These are phyloP conservation scores for Collichthys lucidus DNA, from an alignment of 2,113 vertebrate genomes.

Conservation along the genomic window DNA sequence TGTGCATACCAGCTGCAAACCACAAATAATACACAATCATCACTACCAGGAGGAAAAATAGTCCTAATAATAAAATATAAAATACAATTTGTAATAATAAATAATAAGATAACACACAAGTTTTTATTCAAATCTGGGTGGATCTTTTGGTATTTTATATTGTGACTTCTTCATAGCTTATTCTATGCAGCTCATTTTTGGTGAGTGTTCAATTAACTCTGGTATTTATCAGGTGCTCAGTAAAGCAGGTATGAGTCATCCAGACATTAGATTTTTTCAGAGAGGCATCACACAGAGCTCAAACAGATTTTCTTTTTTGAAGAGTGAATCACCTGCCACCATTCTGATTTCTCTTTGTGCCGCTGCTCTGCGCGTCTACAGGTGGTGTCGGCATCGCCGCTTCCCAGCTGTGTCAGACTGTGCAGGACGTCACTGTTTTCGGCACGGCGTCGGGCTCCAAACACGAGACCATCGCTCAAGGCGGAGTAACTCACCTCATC, in stretches of 20 bases:
- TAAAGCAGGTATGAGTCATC: background rate
- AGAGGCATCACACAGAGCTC: background rate
- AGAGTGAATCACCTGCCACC: background rate
- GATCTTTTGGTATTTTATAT: background rate
- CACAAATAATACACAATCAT: background rate
- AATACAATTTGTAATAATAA: background rate
- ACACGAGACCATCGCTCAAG: conserved; percentile 89
- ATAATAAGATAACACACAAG: background rate
- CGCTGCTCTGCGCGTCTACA: conserved; percentile 65
- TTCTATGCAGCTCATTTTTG: too few species aligned
- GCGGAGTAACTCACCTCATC: conserved; percentile 91
- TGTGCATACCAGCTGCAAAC: background rate
- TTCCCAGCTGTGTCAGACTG: conserved; percentile 92
- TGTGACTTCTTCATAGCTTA: background rate
- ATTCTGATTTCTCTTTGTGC: background rate
- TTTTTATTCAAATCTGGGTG: background rate
- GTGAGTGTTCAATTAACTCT: background rate
- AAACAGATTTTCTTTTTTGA: background rate
- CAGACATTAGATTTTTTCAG: background rate
- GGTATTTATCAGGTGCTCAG: background rate
- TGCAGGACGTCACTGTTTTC: conserved; percentile 92
- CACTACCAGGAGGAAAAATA: too few species aligned
- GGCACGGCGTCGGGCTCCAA: conserved; percentile 94
- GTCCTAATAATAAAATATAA: background rate
- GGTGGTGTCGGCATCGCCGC: conserved; percentile 95